Conservation (phyloP, 2,797 vertebrate species). For the Syncerus caffer region DNA sequence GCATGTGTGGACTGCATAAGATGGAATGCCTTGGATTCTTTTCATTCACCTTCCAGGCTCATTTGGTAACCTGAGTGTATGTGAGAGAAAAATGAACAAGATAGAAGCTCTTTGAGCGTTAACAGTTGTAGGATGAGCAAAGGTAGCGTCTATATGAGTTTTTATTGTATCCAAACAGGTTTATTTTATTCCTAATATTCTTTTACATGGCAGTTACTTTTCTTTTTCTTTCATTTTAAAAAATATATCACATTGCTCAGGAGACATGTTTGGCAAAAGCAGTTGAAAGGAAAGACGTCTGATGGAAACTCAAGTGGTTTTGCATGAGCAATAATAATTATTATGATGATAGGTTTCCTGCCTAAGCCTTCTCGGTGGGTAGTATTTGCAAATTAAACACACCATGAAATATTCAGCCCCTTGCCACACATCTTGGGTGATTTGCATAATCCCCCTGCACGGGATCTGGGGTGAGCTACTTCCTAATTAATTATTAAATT, state of each 20-base stretch:
- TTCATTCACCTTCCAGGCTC: background rate
- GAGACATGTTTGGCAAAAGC: slow-evolving; percentile 16
- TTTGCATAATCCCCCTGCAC: slow-evolving; percentile 71
- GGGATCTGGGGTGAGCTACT: slow-evolving; percentile 51
- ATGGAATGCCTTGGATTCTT: background rate
- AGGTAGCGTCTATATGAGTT: background rate
- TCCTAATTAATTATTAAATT: slow-evolving; percentile 78
- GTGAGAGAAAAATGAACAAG: background rate
- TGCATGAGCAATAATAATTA: slow-evolving; percentile 69
- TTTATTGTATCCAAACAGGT: background rate
- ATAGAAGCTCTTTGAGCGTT: background rate
- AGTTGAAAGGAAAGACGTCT: slow-evolving; percentile 18
- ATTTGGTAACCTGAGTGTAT: background rate
- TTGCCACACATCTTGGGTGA: slow-evolving; percentile 42
- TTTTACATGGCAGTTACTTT: background rate
- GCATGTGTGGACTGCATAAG: background rate
- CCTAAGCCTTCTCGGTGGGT: slow-evolving; percentile 59
- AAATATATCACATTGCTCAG: slow-evolving; percentile 7
- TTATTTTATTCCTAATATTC: slow-evolving; percentile 15
- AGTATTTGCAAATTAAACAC: slow-evolving; percentile 70
- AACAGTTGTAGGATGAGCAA: background rate
- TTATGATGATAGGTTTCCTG: slow-evolving; percentile 53
- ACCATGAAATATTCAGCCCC: slow-evolving; percentile 68
- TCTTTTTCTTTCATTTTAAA: background rate
- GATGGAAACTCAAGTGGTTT: slow-evolving; percentile 48